Evolutionary conservation across 2,113 vertebrate species (phyloP), one percentile per base, ranked within the genome.

Genomic region (Paratilapia polleni): DNA sequence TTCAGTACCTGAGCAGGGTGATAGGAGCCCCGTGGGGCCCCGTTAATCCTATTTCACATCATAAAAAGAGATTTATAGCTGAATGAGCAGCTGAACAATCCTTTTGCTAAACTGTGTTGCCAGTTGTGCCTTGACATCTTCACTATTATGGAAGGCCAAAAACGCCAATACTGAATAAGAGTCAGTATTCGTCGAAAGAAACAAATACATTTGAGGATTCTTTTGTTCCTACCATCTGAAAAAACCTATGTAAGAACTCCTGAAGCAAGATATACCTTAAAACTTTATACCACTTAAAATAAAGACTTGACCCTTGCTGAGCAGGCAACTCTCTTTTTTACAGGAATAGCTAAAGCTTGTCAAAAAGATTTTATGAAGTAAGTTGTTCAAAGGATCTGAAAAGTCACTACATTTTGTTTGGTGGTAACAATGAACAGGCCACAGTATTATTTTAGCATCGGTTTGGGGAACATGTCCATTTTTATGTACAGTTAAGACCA

Each of bases 61-160:
- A 86, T 88, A 80, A 89, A 88, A 43, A 80, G 49, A 85, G 86
- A 87, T 89, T 87, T 87, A 89, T 26, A 60, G 85, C 83, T 57
- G 60, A 81, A 80, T 4, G 83, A 91, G 77, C 91, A 92, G 87
- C 94, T 88, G 90, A 58, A 56, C 41, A 47, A 52, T 28, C 52
- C 4, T 73, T 54, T 73, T n/a, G 47, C 47, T 73, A 73, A 73
- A 54, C 47, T 73, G 68, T 11, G n/a, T 57, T 2, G 10, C 56
- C 56, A 57, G 56, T 24, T 57, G 56, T 57, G 56, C 5, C n/a
- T 57, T 24, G 56, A 57, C n/a, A 2, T 57, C n/a, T 57, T 26
- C 7, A 54, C 10, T 73, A 54, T 73, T 34, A 20, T 56, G 20
- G 17, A 56, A 56, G 8, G 8, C 7, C 26, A 73, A 31, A 73